Conservation (phyloP, 2,113 vertebrate genomes). For the Conger conger region DNA sequence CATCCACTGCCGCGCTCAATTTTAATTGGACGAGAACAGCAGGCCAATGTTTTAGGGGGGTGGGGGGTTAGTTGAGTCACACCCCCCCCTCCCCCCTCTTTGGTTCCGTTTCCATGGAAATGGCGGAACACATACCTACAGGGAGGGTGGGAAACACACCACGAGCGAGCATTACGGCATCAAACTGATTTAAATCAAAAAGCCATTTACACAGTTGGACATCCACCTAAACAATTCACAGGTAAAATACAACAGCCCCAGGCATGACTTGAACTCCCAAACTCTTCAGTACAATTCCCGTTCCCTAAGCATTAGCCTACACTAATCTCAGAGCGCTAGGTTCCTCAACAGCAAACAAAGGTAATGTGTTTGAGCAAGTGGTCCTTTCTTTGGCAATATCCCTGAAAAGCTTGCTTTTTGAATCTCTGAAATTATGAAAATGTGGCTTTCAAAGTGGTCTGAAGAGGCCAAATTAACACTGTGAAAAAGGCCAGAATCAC, state of each 20-base stretch:
- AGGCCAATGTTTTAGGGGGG: constrained; percentile 55
- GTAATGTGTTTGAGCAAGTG: neutral
- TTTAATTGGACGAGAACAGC: constrained; percentile 60
- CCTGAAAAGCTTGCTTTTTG: neutral
- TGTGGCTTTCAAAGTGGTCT: too few species aligned
- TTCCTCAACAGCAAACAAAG: too few species aligned
- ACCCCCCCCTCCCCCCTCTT: constrained; percentile 13
- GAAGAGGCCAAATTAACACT: too few species aligned
- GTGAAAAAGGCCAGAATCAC: too few species aligned
- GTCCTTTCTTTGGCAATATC: neutral
- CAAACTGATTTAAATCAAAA: too few species aligned
- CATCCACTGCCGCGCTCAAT: constrained; percentile 52
- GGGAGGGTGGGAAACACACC: neutral
- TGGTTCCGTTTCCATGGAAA: constrained; percentile 14
- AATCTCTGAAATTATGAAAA: neutral
- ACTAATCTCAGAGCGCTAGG: too few species aligned
- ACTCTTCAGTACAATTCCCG: too few species aligned
- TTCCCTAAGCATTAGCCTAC: too few species aligned
- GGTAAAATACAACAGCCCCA: too few species aligned
- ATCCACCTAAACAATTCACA: too few species aligned
- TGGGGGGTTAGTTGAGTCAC: constrained; percentile 50
- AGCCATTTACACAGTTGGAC: too few species aligned
- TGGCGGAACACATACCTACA: neutral
- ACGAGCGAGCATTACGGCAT: neutral
- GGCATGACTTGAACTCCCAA: too few species aligned